phyloP scores from a whole-genome alignment of 2,888 invertebrate genomes.

The Euzophera pinguis region DNA sequence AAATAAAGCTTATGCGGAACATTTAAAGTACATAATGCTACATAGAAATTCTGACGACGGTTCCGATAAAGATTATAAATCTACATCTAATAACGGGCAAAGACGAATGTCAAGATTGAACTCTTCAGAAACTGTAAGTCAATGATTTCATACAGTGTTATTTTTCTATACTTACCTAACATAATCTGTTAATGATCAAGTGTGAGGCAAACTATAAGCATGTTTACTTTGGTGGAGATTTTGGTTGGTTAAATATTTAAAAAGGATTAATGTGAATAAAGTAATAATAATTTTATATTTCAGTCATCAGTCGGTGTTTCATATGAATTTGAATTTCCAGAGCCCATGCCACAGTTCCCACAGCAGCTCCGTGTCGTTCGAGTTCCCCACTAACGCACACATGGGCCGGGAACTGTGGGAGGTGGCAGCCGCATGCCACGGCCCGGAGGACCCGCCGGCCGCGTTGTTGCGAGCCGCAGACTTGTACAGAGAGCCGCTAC shows the following conservation, averaged over 20 bases:
- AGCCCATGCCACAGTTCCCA: slow-evolving; percentile 41
- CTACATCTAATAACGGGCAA: slow-evolving; percentile 50
- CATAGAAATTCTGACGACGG: slow-evolving; percentile 59
- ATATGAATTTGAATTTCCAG: slow-evolving; percentile 22
- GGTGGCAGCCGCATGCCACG: slow-evolving; percentile 82
- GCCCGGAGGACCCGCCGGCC: slow-evolving; percentile 84
- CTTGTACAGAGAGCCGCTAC: slow-evolving; percentile 78
- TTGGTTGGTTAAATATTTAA: too few species aligned
- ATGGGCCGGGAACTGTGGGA: slow-evolving; percentile 78
- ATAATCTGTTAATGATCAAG: too few species aligned
- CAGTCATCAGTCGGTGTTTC: too few species aligned
- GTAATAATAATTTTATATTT: too few species aligned
- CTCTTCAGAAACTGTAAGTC: slow-evolving; percentile 63
- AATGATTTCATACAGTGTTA: too few species aligned
- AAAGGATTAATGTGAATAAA: too few species aligned
- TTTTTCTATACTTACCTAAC: too few species aligned
- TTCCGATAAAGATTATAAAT: slow-evolving; percentile 61
- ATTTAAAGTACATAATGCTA: slow-evolving; percentile 77
- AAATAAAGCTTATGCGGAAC: slow-evolving; percentile 79
- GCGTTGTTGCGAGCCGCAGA: slow-evolving; percentile 81
- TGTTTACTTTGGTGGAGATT: too few species aligned
- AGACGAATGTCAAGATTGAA: slow-evolving; percentile 56
- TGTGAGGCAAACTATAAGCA: too few species aligned
- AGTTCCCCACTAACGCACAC: slow-evolving; percentile 61
- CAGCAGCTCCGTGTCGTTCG: slow-evolving; percentile 41